These are phyloP conservation scores for Eueides isabella DNA, from an alignment of 1,140 invertebrate species.

Conservation along the genomic window DNA sequence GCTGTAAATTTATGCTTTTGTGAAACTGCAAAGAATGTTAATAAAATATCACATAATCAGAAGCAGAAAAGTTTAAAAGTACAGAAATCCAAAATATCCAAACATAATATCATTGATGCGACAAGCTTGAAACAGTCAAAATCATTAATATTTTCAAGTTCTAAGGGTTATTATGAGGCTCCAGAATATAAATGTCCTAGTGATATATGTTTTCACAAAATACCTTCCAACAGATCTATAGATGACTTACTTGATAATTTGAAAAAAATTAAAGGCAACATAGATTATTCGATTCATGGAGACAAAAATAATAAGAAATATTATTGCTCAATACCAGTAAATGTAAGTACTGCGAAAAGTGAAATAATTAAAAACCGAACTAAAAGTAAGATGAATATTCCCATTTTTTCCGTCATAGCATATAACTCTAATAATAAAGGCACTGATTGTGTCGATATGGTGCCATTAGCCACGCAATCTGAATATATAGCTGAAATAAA, in stretches of 20 bases:
- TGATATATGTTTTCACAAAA: slow-evolving; percentile 64
- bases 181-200: slow-evolving; percentile 42
- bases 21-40: slow-evolving; percentile 27
- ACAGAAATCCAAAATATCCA: slow-evolving; percentile 26
- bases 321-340: neutral
- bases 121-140: slow-evolving; percentile 48
- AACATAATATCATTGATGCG: slow-evolving; percentile 36
- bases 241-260: slow-evolving; percentile 61
- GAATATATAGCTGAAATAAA: slow-evolving; percentile 64
- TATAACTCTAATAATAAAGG: slow-evolving; percentile 15
- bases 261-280: slow-evolving; percentile 49
- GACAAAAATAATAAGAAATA: slow-evolving; percentile 33
- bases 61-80: slow-evolving; percentile 15
- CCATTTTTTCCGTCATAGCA: neutral
- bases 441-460: slow-evolving; percentile 10
- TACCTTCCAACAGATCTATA: slow-evolving; percentile 67
- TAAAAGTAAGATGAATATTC: neutral
- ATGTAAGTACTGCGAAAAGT: neutral
- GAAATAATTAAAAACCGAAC: neutral
- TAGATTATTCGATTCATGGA: neutral
- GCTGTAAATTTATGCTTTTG: slow-evolving; percentile 68
- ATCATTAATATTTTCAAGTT: slow-evolving; percentile 24
- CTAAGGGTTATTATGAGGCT: neutral
- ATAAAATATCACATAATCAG: slow-evolving; percentile 15
- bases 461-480: slow-evolving; percentile 47